These are phyloP conservation scores for Syngnathus scovelli DNA, from an alignment of 2,113 vertebrate species.

Conservation along the genomic window DNA sequence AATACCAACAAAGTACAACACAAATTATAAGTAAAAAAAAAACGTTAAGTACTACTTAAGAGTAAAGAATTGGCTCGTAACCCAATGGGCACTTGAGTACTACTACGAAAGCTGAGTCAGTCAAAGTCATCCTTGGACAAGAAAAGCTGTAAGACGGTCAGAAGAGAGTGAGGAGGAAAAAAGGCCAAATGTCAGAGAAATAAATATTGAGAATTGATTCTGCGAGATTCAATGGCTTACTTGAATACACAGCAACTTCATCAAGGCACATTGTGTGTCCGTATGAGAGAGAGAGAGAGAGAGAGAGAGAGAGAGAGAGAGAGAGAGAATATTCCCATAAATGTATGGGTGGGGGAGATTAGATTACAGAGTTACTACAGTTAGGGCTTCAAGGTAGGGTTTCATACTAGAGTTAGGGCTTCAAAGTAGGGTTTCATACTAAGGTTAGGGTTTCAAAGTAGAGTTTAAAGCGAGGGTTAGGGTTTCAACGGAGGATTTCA, in stretches of 20 bases:
- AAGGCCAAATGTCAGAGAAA: slow-evolving; percentile 8
- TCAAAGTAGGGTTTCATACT: too few species aligned
- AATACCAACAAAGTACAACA: slow-evolving; percentile 66
- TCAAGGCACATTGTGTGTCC: slow-evolving; percentile 63
- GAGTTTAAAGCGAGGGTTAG: too few species aligned
- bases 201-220: slow-evolving; percentile 10
- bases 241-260: slow-evolving; percentile 43
- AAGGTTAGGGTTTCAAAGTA: too few species aligned
- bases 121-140: slow-evolving; percentile 18
- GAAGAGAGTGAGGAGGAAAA: slow-evolving; percentile 15
- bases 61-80: slow-evolving; percentile 35
- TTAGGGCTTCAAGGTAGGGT: too few species aligned
- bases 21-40: slow-evolving; percentile 51
- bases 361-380: not conserved
- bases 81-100: slow-evolving; percentile 39
- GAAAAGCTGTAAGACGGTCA: slow-evolving; percentile 7
- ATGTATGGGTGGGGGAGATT: not conserved
- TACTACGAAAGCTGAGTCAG: slow-evolving; percentile 13
- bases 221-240: slow-evolving; percentile 13
- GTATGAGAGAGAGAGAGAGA: slow-evolving; percentile 22
- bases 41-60: slow-evolving; percentile 26
- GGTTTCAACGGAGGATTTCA: too few species aligned
- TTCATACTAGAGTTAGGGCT: too few species aligned
- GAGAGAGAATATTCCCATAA: not conserved
- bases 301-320: too few species aligned